A percentile compares a stretch with the other conserved stretches of the same genome.
Conservation (phyloP, 2,797 vertebrate species). For the Strix occidentalis region DNA sequence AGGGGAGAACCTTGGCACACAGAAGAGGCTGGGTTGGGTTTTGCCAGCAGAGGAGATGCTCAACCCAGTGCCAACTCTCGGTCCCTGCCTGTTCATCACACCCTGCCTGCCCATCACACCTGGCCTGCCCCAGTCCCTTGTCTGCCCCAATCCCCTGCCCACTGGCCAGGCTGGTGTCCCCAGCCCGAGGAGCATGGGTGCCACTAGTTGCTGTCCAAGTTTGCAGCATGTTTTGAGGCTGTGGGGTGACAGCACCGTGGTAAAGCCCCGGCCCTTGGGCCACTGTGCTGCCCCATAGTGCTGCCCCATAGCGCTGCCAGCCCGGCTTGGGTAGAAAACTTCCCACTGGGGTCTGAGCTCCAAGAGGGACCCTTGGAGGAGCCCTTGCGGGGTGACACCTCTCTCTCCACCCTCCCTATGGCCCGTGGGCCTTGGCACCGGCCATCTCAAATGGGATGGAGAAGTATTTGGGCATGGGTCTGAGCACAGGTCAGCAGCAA, state of each 20-base stretch:
- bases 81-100: background rate
- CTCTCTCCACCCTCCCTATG: background rate
- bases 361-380: background rate
- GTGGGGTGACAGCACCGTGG: accelerated
- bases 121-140: background rate
- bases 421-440: background rate
- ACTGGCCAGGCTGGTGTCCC: background rate
- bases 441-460: accelerated
- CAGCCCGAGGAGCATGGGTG: background rate
- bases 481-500: background rate
- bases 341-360: background rate
- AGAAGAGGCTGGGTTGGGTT: background rate
- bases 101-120: background rate
- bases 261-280: background rate
- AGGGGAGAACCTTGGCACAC: background rate
- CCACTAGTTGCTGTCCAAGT: background rate
- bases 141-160: background rate
- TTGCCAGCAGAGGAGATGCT: background rate
- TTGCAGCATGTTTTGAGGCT: background rate
- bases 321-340: background rate
- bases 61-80: accelerated
- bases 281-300: background rate
- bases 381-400: background rate
- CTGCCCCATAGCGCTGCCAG: background rate
- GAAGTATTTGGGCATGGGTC: background rate